Evolutionary conservation across 2,113 vertebrate genomes (phyloP), one percentile per base, ranked within the genome.

Genomic region (Pteropus alecto): DNA sequence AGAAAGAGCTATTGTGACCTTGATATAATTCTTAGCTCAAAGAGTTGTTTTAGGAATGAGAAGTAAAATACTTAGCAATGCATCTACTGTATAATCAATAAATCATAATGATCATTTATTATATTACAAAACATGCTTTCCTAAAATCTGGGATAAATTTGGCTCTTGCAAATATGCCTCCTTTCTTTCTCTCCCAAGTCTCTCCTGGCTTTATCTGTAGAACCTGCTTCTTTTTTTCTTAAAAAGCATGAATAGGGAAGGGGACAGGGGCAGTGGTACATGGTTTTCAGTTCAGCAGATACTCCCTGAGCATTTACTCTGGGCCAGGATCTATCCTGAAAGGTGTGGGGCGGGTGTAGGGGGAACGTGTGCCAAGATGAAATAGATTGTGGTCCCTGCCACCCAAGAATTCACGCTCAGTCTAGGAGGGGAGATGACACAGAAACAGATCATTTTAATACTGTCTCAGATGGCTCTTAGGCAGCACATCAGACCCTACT

Each of bases 371-470:
- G 60, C 65, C 3, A 21, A 90, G 70, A 63, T 82, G 46, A 97
- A 88, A 67, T 73, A 95, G 74, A 24, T 33, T 65, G 48, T 73
- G 60, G 26, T 87, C 26, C 41, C 15, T 96, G 35, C 48, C 35
- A 21, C 90, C 26, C 1, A 87, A 38, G 68, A 94, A 92, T 83
- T 92, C 60, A 63, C 8, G 81, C 16, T 51, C 58, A 35, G 18
- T n/a, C 43, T 87, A 41, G n/a, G 60, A 77, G 14, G 46, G 85
- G 76, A 96, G 77, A 22, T 90, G 60, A 85, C 60, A 93, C 38
- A 65, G 76, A 89, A 96, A 93, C 33, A 94, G 63, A 93, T 70
- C 41, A 43, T 96, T 96, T 96, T 89, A 94, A 93, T 90, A 33
- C 4, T 35, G 60, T 88, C 65, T 77, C 35, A 41, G 46, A 7